Evolutionary conservation across 2,113 vertebrate genomes (phyloP).

Genomic region (Ploceus nigricollis): DNA sequence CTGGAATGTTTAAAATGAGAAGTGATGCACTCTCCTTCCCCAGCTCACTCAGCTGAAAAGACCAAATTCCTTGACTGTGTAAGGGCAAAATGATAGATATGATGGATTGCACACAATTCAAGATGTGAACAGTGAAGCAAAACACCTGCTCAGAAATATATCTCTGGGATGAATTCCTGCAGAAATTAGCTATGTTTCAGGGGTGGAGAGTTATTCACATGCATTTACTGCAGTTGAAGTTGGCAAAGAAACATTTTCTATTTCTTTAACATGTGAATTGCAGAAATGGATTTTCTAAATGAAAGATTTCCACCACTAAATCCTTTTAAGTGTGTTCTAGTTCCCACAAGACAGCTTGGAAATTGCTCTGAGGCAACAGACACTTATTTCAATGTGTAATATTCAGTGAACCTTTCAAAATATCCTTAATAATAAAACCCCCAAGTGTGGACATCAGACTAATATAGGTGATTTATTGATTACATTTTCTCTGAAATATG

Average conservation of each 20-base stretch:
- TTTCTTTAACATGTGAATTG: conserved; percentile 66
- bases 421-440: conserved; percentile 64
- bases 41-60: conserved; percentile 29
- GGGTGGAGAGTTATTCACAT: neutral
- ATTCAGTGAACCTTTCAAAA: conserved; percentile 70
- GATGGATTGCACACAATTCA: neutral
- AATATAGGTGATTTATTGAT: conserved; percentile 69
- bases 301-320: conserved; percentile 70
- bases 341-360: conserved; percentile 65
- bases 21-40: conserved; percentile 19
- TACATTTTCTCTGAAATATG: conserved; percentile 61
- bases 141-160: conserved; percentile 6
- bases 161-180: conserved; percentile 6
- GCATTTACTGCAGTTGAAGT: conserved; percentile 10
- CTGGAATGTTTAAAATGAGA: conserved; percentile 7
- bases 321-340: conserved; percentile 70
- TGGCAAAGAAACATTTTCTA: conserved; percentile 60
- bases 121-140: conserved; percentile 29
- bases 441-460: conserved; percentile 47
- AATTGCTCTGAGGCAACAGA: conserved; percentile 67
- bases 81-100: conserved; percentile 1
- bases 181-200: conserved; percentile 55
- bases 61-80: neutral
- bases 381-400: conserved; percentile 70
- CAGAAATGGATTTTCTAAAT: conserved; percentile 70